Conservation (phyloP, 1,140 invertebrate species). For the Musca vetustissima region DNA sequence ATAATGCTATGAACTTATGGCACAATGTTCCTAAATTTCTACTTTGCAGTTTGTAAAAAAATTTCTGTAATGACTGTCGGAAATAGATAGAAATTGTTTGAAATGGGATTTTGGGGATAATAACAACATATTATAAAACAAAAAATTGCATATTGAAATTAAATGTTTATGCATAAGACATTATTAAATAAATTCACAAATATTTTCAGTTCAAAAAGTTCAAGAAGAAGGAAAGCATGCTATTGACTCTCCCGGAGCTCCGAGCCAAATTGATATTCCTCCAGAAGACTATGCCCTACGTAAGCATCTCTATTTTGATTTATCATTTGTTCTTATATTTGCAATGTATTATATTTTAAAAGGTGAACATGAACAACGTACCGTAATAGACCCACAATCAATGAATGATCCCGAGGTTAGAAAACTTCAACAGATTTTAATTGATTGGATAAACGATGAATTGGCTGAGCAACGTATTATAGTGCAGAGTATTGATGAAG, state of each 20-base stretch:
- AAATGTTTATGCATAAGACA: too few relatives aligned
- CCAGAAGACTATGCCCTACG: conserved; percentile 90
- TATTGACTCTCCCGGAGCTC: conserved; percentile 91
- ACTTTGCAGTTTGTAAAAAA: too few relatives aligned
- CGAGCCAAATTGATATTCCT: conserved; percentile 79
- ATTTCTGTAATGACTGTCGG: too few relatives aligned
- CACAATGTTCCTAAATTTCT: too few relatives aligned
- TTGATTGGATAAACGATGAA: conserved; percentile 99
- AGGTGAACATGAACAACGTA: conserved; percentile 96
- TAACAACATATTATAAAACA: too few relatives aligned
- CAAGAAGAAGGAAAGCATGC: conserved; percentile 95
- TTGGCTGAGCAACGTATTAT: conserved; percentile 96
- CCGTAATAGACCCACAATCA: conserved; percentile 89
- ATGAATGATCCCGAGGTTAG: conserved; percentile 84
- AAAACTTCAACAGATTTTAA: conserved; percentile 84
- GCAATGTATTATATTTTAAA: background rate
- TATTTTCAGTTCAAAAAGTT: conserved; percentile 81
- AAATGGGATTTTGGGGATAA: too few relatives aligned
- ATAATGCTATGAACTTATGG: too few relatives aligned
- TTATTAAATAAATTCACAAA: background rate
- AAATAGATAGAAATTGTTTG: too few relatives aligned
- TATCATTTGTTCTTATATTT: conserved; percentile 4
- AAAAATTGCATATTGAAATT: too few relatives aligned
- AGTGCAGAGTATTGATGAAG: conserved; percentile 95
- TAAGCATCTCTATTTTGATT: conserved; percentile 57